Base-by-base conservation (phyloP, 1,140 invertebrate genomes). In the Ericerus pela region DNA sequence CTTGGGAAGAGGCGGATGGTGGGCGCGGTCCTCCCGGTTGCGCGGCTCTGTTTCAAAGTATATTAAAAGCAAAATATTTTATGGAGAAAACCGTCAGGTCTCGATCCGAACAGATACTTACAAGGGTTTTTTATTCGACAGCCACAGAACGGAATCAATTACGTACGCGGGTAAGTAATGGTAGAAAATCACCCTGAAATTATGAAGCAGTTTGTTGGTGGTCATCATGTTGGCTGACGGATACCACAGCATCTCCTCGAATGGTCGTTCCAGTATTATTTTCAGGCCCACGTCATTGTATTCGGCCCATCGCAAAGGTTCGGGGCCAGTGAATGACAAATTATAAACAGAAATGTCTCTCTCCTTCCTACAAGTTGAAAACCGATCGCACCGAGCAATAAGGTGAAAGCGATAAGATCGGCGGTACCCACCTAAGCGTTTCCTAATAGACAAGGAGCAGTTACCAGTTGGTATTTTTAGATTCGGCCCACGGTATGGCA, bases 81-180 rank as follows among this genome's bases (percentile, higher is more conserved):
- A n/a, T n/a, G n/a, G n/a, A n/a, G n/a, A n/a, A n/a, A n/a, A n/a
- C n/a, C n/a, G n/a, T n/a, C n/a, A n/a, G n/a, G n/a, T n/a, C n/a
- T n/a, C n/a, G n/a, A n/a, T n/a, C n/a, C n/a, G n/a, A n/a, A n/a
- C n/a, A n/a, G 0, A 5, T 37, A 79, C 84, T 81, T 70, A 88
- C 85, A 89, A 87, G 70, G 82, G 74, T 67, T 86, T 88, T 65
- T 88, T 84, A 54, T 82, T 75, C 58, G 85, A 79, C 52, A 90
- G 67, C 24, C 86, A 66, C 72, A 88, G 76, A 16, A 89, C 65
- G 28, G 84, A 80, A 65, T 94, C 89, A 57, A 92, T 85, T 6
- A 90, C 70, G 62, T 90, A 87, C 2, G 88, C 88, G 1, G 88
- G 89, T 31, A 93, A 61, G 65, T 85, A 79, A 61, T 94, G 89